Percentiles rank a stretch among this genome's conserved stretches.
These are phyloP conservation scores for Paguma larvata DNA, from an alignment of 2,797 vertebrate species.

Conservation along the genomic window DNA sequence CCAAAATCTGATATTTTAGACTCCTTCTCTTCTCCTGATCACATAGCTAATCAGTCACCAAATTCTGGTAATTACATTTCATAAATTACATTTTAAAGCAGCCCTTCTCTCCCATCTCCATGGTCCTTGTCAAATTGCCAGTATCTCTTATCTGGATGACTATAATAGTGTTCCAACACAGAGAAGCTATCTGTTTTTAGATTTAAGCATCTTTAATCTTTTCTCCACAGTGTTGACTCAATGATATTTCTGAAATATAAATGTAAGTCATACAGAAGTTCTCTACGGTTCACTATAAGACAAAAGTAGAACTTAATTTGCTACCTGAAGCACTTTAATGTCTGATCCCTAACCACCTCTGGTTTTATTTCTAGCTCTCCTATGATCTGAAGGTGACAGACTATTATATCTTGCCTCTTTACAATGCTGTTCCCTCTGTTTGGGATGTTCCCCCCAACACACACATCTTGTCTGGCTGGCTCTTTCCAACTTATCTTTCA, in stretches of 20 bases:
- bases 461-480: not conserved
- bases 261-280: not conserved
- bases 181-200: not conserved
- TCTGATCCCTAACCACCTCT: not conserved
- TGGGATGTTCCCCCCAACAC: not conserved
- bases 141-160: not conserved
- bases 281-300: not conserved
- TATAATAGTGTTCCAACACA: not conserved
- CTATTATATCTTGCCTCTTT: not conserved
- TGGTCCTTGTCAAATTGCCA: not conserved
- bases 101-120: not conserved
- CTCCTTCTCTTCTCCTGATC: not conserved
- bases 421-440: not conserved
- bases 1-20: not conserved
- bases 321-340: not conserved
- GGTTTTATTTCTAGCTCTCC: not conserved
- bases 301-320: conserved; percentile 1
- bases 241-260: conserved; percentile 19
- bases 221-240: not conserved
- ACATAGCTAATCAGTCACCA: not conserved
- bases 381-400: not conserved
- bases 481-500: not conserved
- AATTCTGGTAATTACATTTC: not conserved
- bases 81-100: not conserved
- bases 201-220: conserved; percentile 27